Evolutionary conservation across 2,113 vertebrate species (phyloP), one percentile per base, ranked within the genome.

Genomic region (Rutilus rutilus): DNA sequence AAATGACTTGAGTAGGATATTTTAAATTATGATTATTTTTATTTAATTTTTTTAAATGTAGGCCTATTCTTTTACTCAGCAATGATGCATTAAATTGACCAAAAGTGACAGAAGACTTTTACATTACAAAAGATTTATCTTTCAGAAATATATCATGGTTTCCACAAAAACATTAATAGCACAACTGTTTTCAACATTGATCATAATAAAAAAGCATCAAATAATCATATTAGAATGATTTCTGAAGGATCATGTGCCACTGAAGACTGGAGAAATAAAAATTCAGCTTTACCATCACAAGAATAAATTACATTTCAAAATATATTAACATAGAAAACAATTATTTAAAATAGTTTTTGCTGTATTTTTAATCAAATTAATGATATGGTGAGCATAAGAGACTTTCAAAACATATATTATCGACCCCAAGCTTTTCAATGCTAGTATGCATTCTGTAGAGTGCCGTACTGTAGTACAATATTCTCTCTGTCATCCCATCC

Each of bases 181-280:
- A 71, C 21, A 73, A 42, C 27, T 42, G 69, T 73, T 73, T n/a
- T n/a, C 67, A 71, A n/a, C 67, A 73, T 12, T 71, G 19, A 71
- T 39, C 23, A 5, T 39, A 23, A 15, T 65, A 27, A 25, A 54
- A 19, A 54, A 54, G 15, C 17, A 19, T 19, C 25, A 2, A 74
- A 74, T 25, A 4, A 12, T 10, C 9, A 45, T 45, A n/a, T n/a
- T 11, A 73, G 39, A 73, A 25, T 14, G 5, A n/a, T n/a, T 25
- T 42, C 69, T 45, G 21, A 6, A 42, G 36, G 39, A 73, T 73
- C 36, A 45, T 14, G 7, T 36, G 30, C 19, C 30, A 36, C 19
- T 33, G 2, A 39, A 39, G 39, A 7, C 39, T 39, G 39, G 14
- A 3, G 15, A 17, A 67, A 67, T 67, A 25, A 33, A 33, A 19